Base-by-base conservation (phyloP, 2,888 invertebrate species). In the Acleris cristana region DNA sequence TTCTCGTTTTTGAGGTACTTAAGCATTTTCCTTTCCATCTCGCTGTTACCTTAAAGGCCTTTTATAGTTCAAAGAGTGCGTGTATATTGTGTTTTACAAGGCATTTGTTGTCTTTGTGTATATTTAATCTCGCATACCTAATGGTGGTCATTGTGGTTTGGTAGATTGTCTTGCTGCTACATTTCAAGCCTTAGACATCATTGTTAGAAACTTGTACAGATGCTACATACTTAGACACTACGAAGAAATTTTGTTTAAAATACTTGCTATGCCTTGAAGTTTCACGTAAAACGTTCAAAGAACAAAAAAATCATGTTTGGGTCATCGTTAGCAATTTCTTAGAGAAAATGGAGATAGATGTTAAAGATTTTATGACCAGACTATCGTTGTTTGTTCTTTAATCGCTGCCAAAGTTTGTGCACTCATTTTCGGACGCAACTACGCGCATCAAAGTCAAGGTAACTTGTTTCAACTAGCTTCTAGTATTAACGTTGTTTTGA, bases 141-240 rank as follows among this genome's bases (percentile, higher is more conserved):
- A 40, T 14, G 40, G 12, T 12, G 34, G 48, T 45, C 7, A 34
- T 51, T 49, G 34, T 55, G 40, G 34, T 57, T 57, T 61, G 44
- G 49, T 66, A 52, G 60, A 60, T 65, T n/a, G 26, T 56, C 51
- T 60, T 51, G 26, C 55, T 66, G 10, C 8, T 52, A 12, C 6
- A 58, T n/a, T 55, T 55, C 40, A 16, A 54, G 51, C 18, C 21
- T 34, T 56, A 60, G 55, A 61, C 52, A 51, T 56, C 34, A 18
- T 57, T 52, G 21, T 45, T 57, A 62, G 30, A 45, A 18, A 45
- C 16, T 23, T 60, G 19, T 56, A 44, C 23, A 40, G 40, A 21
- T 21, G 8, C 51, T 64, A 26, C 12, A 26, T 64, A 45, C 6
- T 40, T 51, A 21, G 49, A 51, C 18, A 51, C 19, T 40, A 55